phyloP scores from a whole-genome alignment of 2,797 vertebrate species.

The Columba guinea region DNA sequence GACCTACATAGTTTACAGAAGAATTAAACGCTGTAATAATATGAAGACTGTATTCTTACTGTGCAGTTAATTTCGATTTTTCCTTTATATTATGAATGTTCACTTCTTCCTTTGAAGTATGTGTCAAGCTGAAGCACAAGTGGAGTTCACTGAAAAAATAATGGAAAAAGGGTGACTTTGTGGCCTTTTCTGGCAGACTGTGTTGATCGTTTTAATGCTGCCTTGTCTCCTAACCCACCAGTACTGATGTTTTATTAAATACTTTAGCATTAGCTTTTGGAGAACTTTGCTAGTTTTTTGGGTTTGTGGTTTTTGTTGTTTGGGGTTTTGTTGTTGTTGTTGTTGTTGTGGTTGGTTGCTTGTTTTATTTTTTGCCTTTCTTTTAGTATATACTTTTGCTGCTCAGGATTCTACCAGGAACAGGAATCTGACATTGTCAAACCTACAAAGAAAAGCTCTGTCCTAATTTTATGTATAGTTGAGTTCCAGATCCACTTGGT shows the following conservation, averaged over 20 bases:
- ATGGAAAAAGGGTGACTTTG: background rate
- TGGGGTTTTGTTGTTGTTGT: no score
- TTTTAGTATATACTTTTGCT: background rate
- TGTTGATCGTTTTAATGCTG: background rate
- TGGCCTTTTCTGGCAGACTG: background rate
- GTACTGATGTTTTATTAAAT: background rate
- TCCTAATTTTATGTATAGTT: background rate
- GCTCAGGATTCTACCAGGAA: background rate
- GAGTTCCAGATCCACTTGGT: background rate
- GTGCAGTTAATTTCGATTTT: conserved; percentile 40
- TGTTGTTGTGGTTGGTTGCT: no score
- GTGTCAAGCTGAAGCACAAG: background rate
- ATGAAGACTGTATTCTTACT: background rate
- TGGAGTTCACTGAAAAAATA: background rate
- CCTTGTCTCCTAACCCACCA: background rate
- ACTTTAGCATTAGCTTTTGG: background rate
- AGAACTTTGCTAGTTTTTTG: background rate
- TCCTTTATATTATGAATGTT: background rate
- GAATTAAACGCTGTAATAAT: conserved; percentile 46
- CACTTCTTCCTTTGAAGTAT: conserved; percentile 37
- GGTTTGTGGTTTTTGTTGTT: no score
- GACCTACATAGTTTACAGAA: conserved; percentile 59
- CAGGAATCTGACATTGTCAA: background rate
- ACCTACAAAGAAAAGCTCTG: background rate
- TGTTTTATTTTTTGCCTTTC: background rate